A percentile compares a stretch with the other conserved stretches of the same genome.
These are phyloP conservation scores for Vombatus ursinus DNA, from an alignment of 2,113 vertebrate species.

Conservation along the genomic window DNA sequence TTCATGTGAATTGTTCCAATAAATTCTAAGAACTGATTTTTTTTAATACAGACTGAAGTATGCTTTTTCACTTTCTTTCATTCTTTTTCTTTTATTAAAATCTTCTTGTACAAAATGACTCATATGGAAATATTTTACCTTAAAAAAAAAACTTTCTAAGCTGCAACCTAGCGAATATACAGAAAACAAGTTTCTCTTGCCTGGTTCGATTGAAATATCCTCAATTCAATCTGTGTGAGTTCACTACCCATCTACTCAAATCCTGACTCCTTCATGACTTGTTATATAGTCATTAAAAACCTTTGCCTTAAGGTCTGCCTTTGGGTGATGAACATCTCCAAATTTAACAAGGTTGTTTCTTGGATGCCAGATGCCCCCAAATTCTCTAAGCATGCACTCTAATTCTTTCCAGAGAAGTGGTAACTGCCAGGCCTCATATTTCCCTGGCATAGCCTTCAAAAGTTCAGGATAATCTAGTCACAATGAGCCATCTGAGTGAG, in stretches of 20 bases:
- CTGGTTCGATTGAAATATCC: neutral
- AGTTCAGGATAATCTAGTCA: neutral
- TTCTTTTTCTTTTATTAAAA: neutral
- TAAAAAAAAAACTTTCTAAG: neutral
- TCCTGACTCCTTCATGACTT: neutral
- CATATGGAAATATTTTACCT: neutral
- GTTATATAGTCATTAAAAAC: neutral
- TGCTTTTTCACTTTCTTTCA: neutral
- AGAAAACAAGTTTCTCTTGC: neutral
- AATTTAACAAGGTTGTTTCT: neutral
- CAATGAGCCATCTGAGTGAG: neutral
- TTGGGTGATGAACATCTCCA: neutral
- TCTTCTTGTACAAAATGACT: neutral
- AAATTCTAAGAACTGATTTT: neutral
- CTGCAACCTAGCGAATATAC: neutral
- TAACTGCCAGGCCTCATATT: neutral
- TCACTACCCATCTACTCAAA: neutral
- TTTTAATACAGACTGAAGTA: neutral
- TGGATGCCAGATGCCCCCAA: neutral
- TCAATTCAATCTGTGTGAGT: neutral
- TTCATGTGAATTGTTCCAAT: neutral
- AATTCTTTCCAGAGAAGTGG: neutral
- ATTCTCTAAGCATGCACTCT: neutral
- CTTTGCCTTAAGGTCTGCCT: neutral
- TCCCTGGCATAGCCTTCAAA: neutral